Base-by-base conservation (phyloP, 2,797 vertebrate species). In the Benthosema pterotum region DNA sequence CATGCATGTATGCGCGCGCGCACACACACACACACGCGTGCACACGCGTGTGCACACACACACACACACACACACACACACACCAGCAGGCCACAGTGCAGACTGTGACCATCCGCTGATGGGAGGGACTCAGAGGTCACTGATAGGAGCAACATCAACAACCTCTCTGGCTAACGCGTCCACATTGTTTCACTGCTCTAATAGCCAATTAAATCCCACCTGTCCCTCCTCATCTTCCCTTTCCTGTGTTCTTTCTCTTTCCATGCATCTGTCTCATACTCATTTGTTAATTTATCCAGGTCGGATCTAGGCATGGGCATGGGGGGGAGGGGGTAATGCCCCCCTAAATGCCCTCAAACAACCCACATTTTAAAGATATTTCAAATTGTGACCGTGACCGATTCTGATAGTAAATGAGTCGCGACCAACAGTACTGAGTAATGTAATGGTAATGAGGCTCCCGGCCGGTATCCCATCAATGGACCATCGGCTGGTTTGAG, bases 181-280 rank as follows among this genome's bases (percentile, higher is more conserved):
- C 22, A 42, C 3, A 43, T 42, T 77, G 49, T 57, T 53, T 63
- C 60, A n/a, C 28, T 38, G 15, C n/a, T 72, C 42, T 62, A 63
- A 63, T 50, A 19, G 53, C 32, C 61, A 65, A 65, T 68, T 72
- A 67, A 63, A 62, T 15, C 13, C 28, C 13, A 14, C 19, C 28
- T 46, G 25, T 12, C 9, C 22, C 13, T 28, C 28, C 51, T 59
- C 17, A 19, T 25, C 18, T 52, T 4, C 52, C 17, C 25, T n/a
- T 57, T 6, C 11, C 52, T 49, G 6, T 57, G 17, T n/a, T 28
- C 57, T 15, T n/a, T 15, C 25, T 7, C 12, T 7, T 32, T 32
- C 28, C 28, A 32, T 32, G 28, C 28, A 32, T 32, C 28, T 7
- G 28, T 32, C 55, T 57, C 54, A 19, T 43, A 32, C 18, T 16